These are phyloP conservation scores for Caenorhabditis sp. DNA, from an alignment of 2,888 invertebrate genomes.

Conservation along the genomic window DNA sequence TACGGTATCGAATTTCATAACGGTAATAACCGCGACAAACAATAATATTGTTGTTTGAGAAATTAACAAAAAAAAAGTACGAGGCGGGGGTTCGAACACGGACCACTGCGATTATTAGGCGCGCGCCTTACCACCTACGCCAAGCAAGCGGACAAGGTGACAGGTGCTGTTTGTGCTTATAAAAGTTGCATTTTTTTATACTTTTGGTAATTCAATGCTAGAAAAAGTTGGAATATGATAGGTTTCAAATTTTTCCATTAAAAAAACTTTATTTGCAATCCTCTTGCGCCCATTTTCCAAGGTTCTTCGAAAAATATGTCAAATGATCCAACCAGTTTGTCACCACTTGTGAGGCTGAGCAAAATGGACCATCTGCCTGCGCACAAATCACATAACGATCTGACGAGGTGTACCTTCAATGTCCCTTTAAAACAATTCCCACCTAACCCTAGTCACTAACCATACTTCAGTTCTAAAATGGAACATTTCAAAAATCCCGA, in stretches of 20 bases:
- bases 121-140: no score
- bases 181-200: no score
- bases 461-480: conserved; percentile 49
- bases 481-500: conserved; percentile 35
- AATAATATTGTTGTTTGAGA: no score
- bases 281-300: neutral
- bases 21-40: no score
- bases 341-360: conserved; percentile 40
- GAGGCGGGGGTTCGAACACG: no score
- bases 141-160: no score
- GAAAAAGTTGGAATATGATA: neutral
- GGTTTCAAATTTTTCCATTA: neutral
- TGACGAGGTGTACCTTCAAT: conserved; percentile 43
- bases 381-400: conserved; percentile 25
- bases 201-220: no score
- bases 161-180: no score
- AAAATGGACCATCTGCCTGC: conserved; percentile 46
- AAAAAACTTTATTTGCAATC: neutral
- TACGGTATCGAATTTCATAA: no score
- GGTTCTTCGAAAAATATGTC: conserved; percentile 26
- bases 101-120: no score
- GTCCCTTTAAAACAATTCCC: conserved; percentile 13
- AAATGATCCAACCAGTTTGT: conserved; percentile 36
- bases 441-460: conserved; percentile 1
- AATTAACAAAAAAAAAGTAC: no score